A percentile compares a stretch with the other conserved stretches of the same genome.
Conservation (phyloP, 1,140 invertebrate genomes). For the Zaprionus ornatus region DNA sequence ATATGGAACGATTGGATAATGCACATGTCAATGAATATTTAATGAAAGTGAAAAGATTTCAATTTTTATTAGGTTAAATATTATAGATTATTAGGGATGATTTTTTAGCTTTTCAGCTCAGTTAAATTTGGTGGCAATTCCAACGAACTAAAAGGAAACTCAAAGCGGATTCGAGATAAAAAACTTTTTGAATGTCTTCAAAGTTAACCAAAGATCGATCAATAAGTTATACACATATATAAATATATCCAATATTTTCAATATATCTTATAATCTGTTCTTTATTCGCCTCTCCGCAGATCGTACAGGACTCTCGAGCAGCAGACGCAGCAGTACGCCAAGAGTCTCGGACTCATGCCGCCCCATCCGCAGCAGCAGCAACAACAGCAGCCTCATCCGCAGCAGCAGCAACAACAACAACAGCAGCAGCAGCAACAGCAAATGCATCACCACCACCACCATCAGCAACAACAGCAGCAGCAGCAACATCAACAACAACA, state of each 20-base stretch:
- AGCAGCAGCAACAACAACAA: constrained; percentile 57
- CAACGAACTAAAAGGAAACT: too few relatives aligned
- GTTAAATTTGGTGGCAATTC: too few relatives aligned
- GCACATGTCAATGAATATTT: too few relatives aligned
- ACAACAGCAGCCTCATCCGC: constrained; percentile 52
- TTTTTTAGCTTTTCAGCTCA: too few relatives aligned
- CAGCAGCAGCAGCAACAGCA: constrained; percentile 70
- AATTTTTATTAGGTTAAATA: too few relatives aligned
- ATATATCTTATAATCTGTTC: constrained; percentile 73
- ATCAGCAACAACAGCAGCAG: constrained; percentile 53
- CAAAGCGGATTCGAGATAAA: too few relatives aligned
- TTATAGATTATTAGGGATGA: too few relatives aligned
- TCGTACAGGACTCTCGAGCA: constrained; percentile 79
- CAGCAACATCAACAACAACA: constrained; percentile 60
- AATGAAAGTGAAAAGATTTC: too few relatives aligned
- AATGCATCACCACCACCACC: constrained; percentile 52
- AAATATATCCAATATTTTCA: constrained; percentile 60
- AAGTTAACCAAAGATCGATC: too few relatives aligned
- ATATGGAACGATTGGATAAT: too few relatives aligned
- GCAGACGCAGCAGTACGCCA: constrained; percentile 70
- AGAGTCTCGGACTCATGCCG: constrained; percentile 61
- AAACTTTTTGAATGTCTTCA: too few relatives aligned
- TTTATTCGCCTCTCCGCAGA: constrained; percentile 52
- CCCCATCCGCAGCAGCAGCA: constrained; percentile 58
- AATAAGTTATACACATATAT: too few relatives aligned